Evolutionary conservation across 1,140 invertebrate species (phyloP).

Genomic region (Eupristina koningsbergeri): DNA sequence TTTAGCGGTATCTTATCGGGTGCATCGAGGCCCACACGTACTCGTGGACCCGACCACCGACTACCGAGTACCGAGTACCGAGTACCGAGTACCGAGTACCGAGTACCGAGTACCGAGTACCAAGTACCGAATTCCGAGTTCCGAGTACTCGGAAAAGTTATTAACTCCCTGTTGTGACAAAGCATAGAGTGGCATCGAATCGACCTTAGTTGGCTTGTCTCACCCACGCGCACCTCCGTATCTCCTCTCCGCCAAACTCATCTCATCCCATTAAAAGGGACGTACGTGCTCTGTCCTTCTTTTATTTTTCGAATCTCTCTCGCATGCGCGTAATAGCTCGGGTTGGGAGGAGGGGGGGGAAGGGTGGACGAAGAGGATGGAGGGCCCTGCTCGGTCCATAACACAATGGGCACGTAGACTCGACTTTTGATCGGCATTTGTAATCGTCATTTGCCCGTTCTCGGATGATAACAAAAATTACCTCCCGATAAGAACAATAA

Average conservation of each 20-base stretch:
- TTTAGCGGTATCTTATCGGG: conserved; percentile 39
- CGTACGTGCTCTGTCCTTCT: background rate
- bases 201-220: conserved; percentile 19
- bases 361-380: background rate
- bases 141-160: conserved; percentile 48
- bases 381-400: background rate
- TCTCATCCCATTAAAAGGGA: conserved; percentile 54
- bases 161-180: conserved; percentile 45
- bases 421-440: conserved; percentile 25
- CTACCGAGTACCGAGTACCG: no score
- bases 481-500: background rate
- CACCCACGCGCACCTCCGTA: conserved; percentile 54
- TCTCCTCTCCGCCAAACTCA: conserved; percentile 54
- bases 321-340: background rate
- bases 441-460: conserved; percentile 32
- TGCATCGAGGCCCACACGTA: background rate
- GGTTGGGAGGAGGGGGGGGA: no score
- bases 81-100: no score
- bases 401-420: conserved; percentile 33
- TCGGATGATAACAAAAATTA: conserved; percentile 5
- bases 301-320: background rate
- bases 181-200: conserved; percentile 31
- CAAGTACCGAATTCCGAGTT: no score
- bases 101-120: no score
- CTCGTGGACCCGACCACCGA: background rate